A percentile compares a stretch with the other conserved stretches of the same genome.
Evolutionary conservation across 2,888 invertebrate genomes (phyloP).

Genomic region (Microplitis deprimator): DNA sequence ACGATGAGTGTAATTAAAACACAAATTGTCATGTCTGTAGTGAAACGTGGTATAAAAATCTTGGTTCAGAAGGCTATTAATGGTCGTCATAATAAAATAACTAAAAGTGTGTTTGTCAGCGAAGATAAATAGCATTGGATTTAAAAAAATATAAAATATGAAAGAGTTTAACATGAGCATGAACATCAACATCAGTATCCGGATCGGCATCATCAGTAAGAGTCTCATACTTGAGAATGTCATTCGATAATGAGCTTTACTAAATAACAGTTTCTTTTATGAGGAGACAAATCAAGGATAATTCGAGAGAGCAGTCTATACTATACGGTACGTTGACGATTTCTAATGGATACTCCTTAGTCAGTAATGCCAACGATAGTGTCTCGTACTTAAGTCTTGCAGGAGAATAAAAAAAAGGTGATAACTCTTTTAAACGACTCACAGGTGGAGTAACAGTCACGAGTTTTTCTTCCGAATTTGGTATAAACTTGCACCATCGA

Average conservation of each 20-base stretch:
- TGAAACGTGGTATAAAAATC: constrained; percentile 29
- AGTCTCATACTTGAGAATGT: constrained; percentile 10
- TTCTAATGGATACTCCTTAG: constrained; percentile 33
- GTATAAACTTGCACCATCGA: constrained; percentile 43
- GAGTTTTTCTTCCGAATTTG: constrained; percentile 45
- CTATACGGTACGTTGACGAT: constrained; percentile 16
- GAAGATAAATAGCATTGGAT: constrained; percentile 27
- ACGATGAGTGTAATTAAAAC: constrained; percentile 43
- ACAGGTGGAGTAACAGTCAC: constrained; percentile 23
- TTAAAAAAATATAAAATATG: not conserved
- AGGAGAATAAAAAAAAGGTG: constrained; percentile 27
- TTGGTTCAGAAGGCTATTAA: constrained; percentile 37
- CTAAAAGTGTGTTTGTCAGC: constrained; percentile 39
- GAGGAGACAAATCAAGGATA: constrained; percentile 18
- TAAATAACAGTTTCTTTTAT: constrained; percentile 38
- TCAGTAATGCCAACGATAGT: constrained; percentile 25
- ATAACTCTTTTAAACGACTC: constrained; percentile 39
- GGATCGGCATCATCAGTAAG: constrained; percentile 16
- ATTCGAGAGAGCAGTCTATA: constrained; percentile 5
- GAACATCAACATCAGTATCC: not conserved
- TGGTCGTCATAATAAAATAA: constrained; percentile 17
- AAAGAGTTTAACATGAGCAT: not conserved
- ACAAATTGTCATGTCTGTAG: not conserved
- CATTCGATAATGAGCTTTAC: constrained; percentile 39
- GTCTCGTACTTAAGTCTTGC: not conserved